These are phyloP conservation scores for Hirudinaria manillensis DNA, from an alignment of 2,888 invertebrate genomes.

Conservation along the genomic window DNA sequence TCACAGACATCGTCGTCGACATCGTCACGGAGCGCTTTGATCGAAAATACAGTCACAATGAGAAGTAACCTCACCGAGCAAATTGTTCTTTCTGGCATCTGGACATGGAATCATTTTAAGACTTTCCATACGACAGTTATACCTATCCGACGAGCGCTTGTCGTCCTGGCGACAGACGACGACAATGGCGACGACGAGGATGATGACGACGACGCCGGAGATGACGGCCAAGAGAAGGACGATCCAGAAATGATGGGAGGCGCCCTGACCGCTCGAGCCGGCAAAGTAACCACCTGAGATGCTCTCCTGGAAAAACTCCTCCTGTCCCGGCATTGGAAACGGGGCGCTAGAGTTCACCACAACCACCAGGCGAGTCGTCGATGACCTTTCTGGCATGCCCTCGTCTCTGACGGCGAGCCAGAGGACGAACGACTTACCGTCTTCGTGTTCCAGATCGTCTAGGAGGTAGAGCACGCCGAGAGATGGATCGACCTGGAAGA, in stretches of 20 bases:
- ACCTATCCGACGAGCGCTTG: slow-evolving; percentile 1
- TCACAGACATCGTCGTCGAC: no score
- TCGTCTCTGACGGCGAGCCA: slow-evolving; percentile 9
- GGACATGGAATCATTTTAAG: slow-evolving; percentile 21
- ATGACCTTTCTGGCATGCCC: slow-evolving; percentile 9
- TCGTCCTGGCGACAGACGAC: slow-evolving; percentile 22
- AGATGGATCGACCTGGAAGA: slow-evolving; percentile 8
- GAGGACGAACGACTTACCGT: slow-evolving; percentile 3
- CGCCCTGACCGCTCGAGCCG: neutral
- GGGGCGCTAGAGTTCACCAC: slow-evolving; percentile 13
- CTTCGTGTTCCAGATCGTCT: neutral
- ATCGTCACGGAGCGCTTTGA: no score
- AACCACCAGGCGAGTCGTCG: neutral
- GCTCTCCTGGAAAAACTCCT: slow-evolving; percentile 6
- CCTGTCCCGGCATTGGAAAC: neutral
- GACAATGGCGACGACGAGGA: slow-evolving; percentile 23
- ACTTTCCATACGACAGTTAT: slow-evolving; percentile 25
- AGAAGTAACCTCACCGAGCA: neutral
- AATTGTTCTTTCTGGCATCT: neutral
- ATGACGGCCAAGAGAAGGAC: slow-evolving; percentile 25
- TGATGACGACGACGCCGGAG: slow-evolving; percentile 26
- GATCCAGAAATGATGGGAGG: slow-evolving; percentile 14
- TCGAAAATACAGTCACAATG: neutral
- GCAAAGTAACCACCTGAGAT: neutral
- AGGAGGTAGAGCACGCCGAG: neutral